Base-by-base conservation (phyloP, 2,113 vertebrate species). In the Cathartes aura region DNA sequence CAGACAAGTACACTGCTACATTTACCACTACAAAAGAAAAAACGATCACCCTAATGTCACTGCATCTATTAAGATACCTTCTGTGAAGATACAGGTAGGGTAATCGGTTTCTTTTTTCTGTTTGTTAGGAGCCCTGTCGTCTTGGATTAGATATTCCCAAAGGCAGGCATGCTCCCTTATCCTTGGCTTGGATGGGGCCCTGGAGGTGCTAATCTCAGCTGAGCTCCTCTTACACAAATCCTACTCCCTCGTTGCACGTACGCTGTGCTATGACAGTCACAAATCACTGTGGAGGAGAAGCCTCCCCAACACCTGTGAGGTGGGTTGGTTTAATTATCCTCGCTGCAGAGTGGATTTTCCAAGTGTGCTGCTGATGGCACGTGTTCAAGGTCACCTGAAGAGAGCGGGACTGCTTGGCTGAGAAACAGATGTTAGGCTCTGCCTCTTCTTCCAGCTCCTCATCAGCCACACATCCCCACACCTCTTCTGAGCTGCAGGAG, bases 261-360 rank as follows among this genome's bases (percentile, higher is more conserved):
- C 0, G 0, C 45, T 18, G 59, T 52, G 72, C 68, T 84, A 2
- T 74, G 95, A 74, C 72, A 83, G 80, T 19, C 94, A 97, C 90
- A 94, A 95, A 96, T 95, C 42, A 29, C 36, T 15, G 40, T 43
- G 76, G 34, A 84, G 55, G 38, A 86, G 89, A 79, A 84, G 47
- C 97, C 94, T 93, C 95, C 89, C 92, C 91, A 84, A 12, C 86
- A 96, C 89, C 96, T 92, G 95, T 34, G 56, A 73, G 60, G 64
- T 71, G 75, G 88, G 47, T 11, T 78, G 76, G 60, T 45, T 78
- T 82, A 17, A 87, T 92, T 38, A 82, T 52, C 64, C 83, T 84
- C 62, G 2, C 47, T 26, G 43, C 89, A 60, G 43, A 72, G 89
- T 17, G 66, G 60, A 4, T 72, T 67, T 83, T 72, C 91, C n/a